These are phyloP conservation scores for Zaprionus lineosus DNA, from an alignment of 2,888 invertebrate genomes.

Conservation along the genomic window DNA sequence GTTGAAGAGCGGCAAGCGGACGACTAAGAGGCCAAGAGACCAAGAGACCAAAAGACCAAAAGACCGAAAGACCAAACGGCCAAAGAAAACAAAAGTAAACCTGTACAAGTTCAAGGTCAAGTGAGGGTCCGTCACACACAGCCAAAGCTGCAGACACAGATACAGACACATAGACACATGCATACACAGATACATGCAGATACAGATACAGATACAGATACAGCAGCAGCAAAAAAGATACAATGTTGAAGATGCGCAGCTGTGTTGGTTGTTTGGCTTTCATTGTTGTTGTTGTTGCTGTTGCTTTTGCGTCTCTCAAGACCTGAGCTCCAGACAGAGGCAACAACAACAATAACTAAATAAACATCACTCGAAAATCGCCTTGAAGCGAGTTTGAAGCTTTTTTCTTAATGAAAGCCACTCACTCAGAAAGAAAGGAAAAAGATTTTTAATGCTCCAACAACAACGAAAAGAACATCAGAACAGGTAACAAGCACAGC, in stretches of 20 bases:
- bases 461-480: slow-evolving; percentile 4
- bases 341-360: slow-evolving; percentile 11
- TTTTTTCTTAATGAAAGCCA: slow-evolving; percentile 34
- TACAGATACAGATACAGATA: slow-evolving; percentile 39
- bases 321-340: slow-evolving; percentile 29
- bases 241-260: slow-evolving; percentile 52
- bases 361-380: slow-evolving; percentile 31
- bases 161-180: too few species aligned
- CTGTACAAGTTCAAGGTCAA: slow-evolving; percentile 76
- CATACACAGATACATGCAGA: slow-evolving; percentile 39
- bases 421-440: neutral
- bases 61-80: slow-evolving; percentile 27
- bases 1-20: slow-evolving; percentile 41
- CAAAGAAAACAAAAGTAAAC: slow-evolving; percentile 78
- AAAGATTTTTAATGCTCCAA: slow-evolving; percentile 20
- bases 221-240: too few species aligned
- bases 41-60: slow-evolving; percentile 41
- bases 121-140: slow-evolving; percentile 54
- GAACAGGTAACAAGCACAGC: too few species aligned
- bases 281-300: too few species aligned
- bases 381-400: slow-evolving; percentile 22
- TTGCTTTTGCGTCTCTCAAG: too few species aligned
- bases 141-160: slow-evolving; percentile 3
- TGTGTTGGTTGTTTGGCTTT: too few species aligned
- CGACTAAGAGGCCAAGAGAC: slow-evolving; percentile 10